A percentile compares a stretch with the other conserved stretches of the same genome.
These are phyloP conservation scores for Agriotes lineatus DNA, from an alignment of 2,888 invertebrate species.

Conservation along the genomic window DNA sequence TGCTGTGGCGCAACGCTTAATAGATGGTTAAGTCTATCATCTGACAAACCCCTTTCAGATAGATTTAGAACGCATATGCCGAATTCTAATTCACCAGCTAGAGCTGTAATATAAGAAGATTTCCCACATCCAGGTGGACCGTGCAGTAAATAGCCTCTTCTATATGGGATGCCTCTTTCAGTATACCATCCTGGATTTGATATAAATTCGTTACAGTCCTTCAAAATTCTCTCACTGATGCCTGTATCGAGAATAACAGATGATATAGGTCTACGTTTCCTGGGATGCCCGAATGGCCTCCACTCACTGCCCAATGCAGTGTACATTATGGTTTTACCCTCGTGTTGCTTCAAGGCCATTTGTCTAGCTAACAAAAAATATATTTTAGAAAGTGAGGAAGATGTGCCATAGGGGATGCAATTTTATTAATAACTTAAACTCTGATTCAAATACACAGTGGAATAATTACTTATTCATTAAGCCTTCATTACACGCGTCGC, in stretches of 20 bases:
- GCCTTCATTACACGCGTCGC: too few relatives aligned
- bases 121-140: slow-evolving; percentile 99
- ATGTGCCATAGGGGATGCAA: too few relatives aligned
- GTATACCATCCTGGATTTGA: slow-evolving; percentile 93
- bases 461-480: too few relatives aligned
- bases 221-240: slow-evolving; percentile 80
- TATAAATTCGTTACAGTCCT: slow-evolving; percentile 93
- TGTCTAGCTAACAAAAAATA: slow-evolving; percentile 75
- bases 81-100: slow-evolving; percentile 95
- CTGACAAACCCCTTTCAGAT: slow-evolving; percentile 94
- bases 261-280: slow-evolving; percentile 83
- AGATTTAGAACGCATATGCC: slow-evolving; percentile 97
- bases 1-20: slow-evolving; percentile 93
- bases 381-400: background rate
- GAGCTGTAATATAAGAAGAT: slow-evolving; percentile 94
- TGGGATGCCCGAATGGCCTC: slow-evolving; percentile 95
- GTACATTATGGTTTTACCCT: slow-evolving; percentile 95
- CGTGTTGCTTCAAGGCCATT: slow-evolving; percentile 86
- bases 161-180: slow-evolving; percentile 92
- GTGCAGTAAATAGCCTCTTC: slow-evolving; percentile 91
- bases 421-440: too few relatives aligned
- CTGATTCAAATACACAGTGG: too few relatives aligned
- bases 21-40: slow-evolving; percentile 95
- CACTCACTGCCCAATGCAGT: slow-evolving; percentile 96
- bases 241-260: slow-evolving; percentile 91